A percentile compares a stretch with the other conserved stretches of the same genome.
Evolutionary conservation across 2,113 vertebrate species (phyloP).

Genomic region (Toxostoma redivivum): DNA sequence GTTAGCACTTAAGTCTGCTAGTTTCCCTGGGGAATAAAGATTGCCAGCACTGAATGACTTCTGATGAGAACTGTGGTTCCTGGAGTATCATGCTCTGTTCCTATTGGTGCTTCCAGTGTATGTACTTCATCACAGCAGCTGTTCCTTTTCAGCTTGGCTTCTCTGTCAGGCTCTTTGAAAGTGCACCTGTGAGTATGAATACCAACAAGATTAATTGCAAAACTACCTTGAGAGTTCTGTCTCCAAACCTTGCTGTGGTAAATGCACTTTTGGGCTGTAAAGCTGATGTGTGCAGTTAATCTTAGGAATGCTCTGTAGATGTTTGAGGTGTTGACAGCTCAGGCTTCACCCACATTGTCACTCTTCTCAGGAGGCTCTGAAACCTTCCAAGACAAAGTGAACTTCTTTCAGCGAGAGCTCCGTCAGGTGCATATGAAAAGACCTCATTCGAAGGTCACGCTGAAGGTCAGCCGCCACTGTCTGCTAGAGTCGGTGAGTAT

Average conservation of each 20-base stretch:
- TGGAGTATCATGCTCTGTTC: not conserved
- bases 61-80: not conserved
- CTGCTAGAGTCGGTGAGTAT: conserved; percentile 88
- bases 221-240: not conserved
- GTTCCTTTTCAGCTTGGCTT: not conserved
- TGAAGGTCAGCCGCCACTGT: conserved; percentile 89
- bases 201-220: not conserved
- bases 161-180: not conserved
- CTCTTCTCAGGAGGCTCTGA: conserved; percentile 89
- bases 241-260: not conserved
- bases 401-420: conserved; percentile 96
- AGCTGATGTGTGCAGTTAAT: not conserved
- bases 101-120: not conserved
- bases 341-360: not conserved
- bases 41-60: not conserved
- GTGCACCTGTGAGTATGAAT: not conserved
- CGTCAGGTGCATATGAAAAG: conserved; percentile 92
- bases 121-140: not conserved
- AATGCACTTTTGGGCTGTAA: not conserved
- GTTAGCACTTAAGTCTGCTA: not conserved
- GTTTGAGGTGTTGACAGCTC: not conserved
- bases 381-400: conserved; percentile 98
- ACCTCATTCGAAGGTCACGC: conserved; percentile 91
- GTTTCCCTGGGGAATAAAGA: not conserved
- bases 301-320: not conserved